These are phyloP conservation scores for Spatula versicolor DNA, from an alignment of 2,797 vertebrate genomes.

Conservation along the genomic window DNA sequence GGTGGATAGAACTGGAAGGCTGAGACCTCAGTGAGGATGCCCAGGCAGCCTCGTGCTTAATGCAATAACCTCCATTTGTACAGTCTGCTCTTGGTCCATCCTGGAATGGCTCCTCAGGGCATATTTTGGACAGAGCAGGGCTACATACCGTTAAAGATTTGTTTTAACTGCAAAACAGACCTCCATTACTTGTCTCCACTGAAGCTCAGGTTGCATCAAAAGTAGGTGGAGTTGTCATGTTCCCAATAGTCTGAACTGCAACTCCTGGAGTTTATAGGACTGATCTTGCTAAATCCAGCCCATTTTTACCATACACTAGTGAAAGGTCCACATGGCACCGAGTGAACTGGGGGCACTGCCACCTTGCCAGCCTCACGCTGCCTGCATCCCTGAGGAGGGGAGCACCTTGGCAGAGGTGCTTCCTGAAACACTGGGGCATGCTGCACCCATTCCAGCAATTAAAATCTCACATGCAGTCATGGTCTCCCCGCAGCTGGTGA, in stretches of 20 bases:
- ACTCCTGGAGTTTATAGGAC: neutral
- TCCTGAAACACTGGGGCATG: neutral
- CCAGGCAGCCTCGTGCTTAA: neutral
- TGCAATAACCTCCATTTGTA: rapidly evolving
- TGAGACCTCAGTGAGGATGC: rapidly evolving
- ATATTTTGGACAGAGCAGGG: neutral
- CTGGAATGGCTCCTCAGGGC: neutral
- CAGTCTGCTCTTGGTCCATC: neutral
- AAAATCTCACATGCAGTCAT: neutral
- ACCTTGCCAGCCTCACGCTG: neutral
- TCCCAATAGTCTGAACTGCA: neutral
- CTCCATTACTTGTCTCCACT: neutral
- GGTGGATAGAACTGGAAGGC: neutral
- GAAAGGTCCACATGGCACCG: rapidly evolving
- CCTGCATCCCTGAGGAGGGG: neutral
- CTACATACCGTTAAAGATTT: neutral
- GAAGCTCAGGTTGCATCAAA: neutral
- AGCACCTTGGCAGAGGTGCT: neutral
- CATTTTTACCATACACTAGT: neutral
- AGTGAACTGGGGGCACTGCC: neutral
- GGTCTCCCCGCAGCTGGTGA: too few species aligned
- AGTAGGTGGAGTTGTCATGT: neutral
- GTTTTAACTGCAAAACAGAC: neutral
- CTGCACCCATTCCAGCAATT: neutral
- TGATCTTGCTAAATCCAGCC: neutral